phyloP scores from a whole-genome alignment of 2,113 vertebrate species.

The Actinemys pallida region DNA sequence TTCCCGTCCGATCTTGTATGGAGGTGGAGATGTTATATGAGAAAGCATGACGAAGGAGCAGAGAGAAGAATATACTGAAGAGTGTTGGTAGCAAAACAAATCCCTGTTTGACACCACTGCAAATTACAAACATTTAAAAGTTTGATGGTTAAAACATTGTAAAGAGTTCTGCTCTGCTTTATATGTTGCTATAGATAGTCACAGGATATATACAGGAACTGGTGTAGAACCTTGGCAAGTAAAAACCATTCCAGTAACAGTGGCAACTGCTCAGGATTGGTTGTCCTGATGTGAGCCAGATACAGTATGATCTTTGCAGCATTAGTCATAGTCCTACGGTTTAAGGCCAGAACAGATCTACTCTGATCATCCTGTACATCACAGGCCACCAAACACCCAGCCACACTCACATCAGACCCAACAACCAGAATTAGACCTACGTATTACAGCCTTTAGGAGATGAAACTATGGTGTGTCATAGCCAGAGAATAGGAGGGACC shows the following conservation, averaged over 20 bases:
- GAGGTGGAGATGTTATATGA: too few species aligned
- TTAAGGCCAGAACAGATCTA: neutral
- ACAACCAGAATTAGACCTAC: neutral
- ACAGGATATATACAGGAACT: neutral
- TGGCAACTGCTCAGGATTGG: neutral
- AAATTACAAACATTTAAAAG: neutral
- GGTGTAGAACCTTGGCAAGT: neutral
- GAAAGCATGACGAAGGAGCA: neutral
- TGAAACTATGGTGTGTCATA: neutral
- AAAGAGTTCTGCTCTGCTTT: neutral
- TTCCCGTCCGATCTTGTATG: neutral
- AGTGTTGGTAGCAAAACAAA: neutral
- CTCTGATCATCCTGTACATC: neutral
- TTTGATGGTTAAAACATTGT: neutral
- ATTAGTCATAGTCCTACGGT: neutral
- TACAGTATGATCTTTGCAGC: neutral
- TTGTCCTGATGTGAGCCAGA: neutral
- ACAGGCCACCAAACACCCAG: neutral
- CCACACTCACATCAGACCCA: neutral
- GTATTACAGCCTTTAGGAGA: neutral
- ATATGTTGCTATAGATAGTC: neutral
- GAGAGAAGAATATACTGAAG: neutral
- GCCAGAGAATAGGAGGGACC: neutral
- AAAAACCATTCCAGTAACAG: neutral
- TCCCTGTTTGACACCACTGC: neutral